Base-by-base conservation (phyloP, 1,140 invertebrate species). In the Saccostrea glomerata region DNA sequence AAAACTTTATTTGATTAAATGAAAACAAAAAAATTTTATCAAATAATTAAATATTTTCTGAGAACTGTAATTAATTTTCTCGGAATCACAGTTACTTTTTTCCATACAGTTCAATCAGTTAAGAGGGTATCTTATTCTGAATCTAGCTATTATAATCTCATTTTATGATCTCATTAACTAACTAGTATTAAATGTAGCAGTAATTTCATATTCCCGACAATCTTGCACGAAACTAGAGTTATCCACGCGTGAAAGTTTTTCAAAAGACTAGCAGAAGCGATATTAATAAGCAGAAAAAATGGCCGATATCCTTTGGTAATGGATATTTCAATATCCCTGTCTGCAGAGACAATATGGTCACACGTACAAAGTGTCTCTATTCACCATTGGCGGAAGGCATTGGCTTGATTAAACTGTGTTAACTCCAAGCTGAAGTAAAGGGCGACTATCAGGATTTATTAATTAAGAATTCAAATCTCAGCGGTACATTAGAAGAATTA, bases 381-480 rank as follows among this genome's bases (percentile, higher is more conserved):
- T 88, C 88, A 88, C 82, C 84, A 55, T 82, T 87, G 85, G 73
- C 85, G 84, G 87, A 58, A 77, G 87, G 86, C 85, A 90, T 36
- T 40, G 84, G 40, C 88, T 88, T 90, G 89, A 90, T 90, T 90
- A 90, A 90, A 85, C 85, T 83, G 73, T 87, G 89, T 90, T 90
- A 90, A 88, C 60, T 88, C 82, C 87, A 88, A 82, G 54, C 83
- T 23, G 54, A 63, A 70, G 60, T 82, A 77, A 73, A 84, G 87
- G 86, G 70, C 55, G 70, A 56, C 83, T 66, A 86, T 84, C 77
- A n/a, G 58, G 87, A 88, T 85, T 86, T 90, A 88, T 87, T 88
- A 88, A 90, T 90, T 88, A 77, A 88, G 87, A 88, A 85, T 88
- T 87, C 87, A 88, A 88, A 85, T 90, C 89, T 90, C 85, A 66